Evolutionary conservation across 2,888 invertebrate genomes (phyloP).

Genomic region (Philereme vetulata): DNA sequence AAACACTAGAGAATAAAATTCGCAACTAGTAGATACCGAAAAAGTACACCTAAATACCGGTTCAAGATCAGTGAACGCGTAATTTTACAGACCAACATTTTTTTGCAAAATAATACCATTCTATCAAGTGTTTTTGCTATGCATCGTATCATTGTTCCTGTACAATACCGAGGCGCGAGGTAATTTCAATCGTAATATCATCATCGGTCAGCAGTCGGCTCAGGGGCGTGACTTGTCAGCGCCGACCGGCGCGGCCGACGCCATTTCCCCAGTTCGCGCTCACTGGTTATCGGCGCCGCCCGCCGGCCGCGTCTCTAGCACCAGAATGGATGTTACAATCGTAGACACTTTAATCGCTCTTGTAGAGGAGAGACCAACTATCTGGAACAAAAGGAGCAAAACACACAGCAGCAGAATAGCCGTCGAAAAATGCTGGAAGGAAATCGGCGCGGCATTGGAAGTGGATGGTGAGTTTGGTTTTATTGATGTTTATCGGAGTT

Average conservation of each 20-base stretch:
- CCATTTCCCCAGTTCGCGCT: conserved; percentile 25
- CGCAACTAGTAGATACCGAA: no score
- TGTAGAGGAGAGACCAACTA: conserved; percentile 21
- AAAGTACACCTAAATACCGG: no score
- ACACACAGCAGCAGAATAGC: conserved; percentile 16
- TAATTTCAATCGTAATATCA: conserved; percentile 1
- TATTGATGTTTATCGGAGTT: conserved; percentile 18
- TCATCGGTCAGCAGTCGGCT: background rate
- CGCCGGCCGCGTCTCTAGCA: background rate
- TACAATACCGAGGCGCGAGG: background rate
- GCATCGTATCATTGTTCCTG: no score
- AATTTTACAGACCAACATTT: no score
- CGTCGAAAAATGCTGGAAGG: conserved; percentile 24
- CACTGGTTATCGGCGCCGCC: conserved; percentile 22
- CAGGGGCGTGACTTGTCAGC: conserved; percentile 25
- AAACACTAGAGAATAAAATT: no score
- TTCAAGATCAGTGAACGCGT: no score
- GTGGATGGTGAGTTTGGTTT: conserved; percentile 25
- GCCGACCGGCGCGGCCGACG: conserved; percentile 25
- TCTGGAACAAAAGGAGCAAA: conserved; percentile 22
- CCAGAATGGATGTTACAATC: conserved; percentile 11
- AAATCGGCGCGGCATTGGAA: conserved; percentile 22
- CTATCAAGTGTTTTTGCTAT: no score
- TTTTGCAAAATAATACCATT: no score
- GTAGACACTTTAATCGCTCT: conserved; percentile 19